phyloP scores from a whole-genome alignment of 2,888 invertebrate genomes.

The Erpobdella octoculata region DNA sequence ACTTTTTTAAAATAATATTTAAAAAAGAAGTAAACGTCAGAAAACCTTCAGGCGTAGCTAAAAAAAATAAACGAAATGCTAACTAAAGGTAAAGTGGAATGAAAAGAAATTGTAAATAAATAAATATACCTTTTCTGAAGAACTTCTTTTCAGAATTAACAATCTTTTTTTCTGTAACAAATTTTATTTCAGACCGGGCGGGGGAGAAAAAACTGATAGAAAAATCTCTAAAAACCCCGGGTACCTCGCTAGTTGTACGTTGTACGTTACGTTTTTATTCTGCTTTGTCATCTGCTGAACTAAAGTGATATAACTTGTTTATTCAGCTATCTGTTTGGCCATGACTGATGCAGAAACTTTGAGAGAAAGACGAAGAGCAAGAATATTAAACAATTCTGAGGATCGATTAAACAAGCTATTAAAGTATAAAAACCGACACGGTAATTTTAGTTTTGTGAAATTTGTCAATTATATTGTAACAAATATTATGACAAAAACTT shows the following conservation, averaged over 20 bases:
- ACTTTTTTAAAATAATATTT: too few species aligned
- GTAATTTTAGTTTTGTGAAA: too few species aligned
- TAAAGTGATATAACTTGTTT: too few species aligned
- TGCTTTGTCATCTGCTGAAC: too few species aligned
- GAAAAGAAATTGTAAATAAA: background rate
- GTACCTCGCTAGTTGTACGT: too few species aligned
- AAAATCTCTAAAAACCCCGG: too few species aligned
- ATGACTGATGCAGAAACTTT: background rate
- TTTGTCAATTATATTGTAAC: too few species aligned
- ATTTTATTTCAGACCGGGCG: background rate
- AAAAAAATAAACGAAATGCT: background rate
- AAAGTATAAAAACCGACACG: too few species aligned
- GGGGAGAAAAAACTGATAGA: background rate
- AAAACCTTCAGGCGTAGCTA: too few species aligned
- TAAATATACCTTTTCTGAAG: background rate
- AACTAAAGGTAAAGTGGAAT: background rate
- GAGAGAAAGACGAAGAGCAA: background rate
- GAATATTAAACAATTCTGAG: background rate
- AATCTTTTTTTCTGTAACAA: background rate
- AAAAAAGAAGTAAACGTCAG: too few species aligned
- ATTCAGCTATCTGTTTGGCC: background rate
- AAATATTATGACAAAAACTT: too few species aligned
- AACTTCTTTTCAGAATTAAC: background rate
- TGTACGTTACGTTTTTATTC: too few species aligned
- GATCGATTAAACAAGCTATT: background rate